These are phyloP conservation scores for Drosophila infuscata DNA, from an alignment of 2,888 invertebrate species.

Conservation along the genomic window DNA sequence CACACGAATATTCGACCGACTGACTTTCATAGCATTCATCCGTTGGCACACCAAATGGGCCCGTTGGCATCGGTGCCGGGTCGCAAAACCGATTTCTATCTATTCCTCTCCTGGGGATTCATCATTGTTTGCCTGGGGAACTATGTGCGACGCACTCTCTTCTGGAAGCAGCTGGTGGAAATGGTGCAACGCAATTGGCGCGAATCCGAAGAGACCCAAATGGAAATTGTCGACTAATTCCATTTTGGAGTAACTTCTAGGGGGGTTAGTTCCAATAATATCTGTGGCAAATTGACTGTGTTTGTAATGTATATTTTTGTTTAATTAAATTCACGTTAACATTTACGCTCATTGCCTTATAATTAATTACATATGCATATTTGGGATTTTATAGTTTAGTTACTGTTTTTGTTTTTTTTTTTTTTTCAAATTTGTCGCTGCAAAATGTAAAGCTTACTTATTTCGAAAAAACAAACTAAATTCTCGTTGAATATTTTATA, in stretches of 20 bases:
- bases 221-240: constrained; percentile 73
- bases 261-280: constrained; percentile 9
- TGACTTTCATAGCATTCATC: not conserved
- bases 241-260: not conserved
- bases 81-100: constrained; percentile 91
- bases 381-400: constrained; percentile 34
- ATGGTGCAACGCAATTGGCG: constrained; percentile 94
- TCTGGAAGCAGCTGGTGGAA: constrained; percentile 93
- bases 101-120: constrained; percentile 94
- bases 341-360: constrained; percentile 67
- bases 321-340: constrained; percentile 79
- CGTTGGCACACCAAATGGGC: accelerated
- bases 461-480: constrained; percentile 36
- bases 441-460: constrained; percentile 42
- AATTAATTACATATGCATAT: constrained; percentile 55
- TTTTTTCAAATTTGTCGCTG: constrained; percentile 29
- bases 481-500: constrained; percentile 46
- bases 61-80: constrained; percentile 92
- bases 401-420: not conserved
- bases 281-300: constrained; percentile 47
- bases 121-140: constrained; percentile 90
- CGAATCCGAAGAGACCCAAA: constrained; percentile 88
- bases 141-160: constrained; percentile 91
- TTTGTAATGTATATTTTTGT: constrained; percentile 62
- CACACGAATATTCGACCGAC: constrained; percentile 89